Conservation (phyloP, 2,797 vertebrate genomes). For the Hyperoplus lanceolatus region DNA sequence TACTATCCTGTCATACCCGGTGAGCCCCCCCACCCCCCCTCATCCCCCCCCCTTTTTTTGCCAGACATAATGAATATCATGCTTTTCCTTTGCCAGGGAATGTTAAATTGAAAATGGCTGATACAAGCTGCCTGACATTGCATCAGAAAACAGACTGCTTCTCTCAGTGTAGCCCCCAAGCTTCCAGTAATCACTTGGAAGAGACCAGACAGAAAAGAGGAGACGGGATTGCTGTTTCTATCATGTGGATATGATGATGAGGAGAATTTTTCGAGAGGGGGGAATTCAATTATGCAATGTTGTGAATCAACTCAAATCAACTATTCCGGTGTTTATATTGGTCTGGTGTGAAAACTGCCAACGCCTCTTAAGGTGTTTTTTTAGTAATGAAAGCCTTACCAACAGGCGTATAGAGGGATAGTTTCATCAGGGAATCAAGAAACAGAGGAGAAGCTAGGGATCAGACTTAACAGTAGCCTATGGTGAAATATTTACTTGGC, state of each 20-base stretch:
- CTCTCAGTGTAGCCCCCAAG: constrained; percentile 15
- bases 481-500: constrained; percentile 82
- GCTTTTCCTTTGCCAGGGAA: constrained; percentile 39
- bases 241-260: constrained; percentile 4
- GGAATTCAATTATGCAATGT: constrained; percentile 5
- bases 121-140: constrained; percentile 27
- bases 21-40: constrained; percentile 10
- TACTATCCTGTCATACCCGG: constrained; percentile 48
- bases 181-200: constrained; percentile 27
- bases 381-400: constrained; percentile 14
- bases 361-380: constrained; percentile 19
- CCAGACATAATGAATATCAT: constrained; percentile 53
- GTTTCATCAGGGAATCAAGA: constrained; percentile 46
- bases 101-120: constrained; percentile 57
- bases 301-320: constrained; percentile 41
- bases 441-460: constrained; percentile 60
- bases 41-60: not conserved
- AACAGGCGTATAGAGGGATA: constrained; percentile 26
- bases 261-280: not conserved
- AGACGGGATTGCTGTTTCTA: not conserved
- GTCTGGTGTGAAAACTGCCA: constrained; percentile 46
- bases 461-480: constrained; percentile 74
- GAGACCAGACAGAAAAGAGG: constrained; percentile 23
- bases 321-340: constrained; percentile 21
- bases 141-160: constrained; percentile 25